Conservation (phyloP, 2,888 invertebrate genomes). For the Drosophila setosimentum region DNA sequence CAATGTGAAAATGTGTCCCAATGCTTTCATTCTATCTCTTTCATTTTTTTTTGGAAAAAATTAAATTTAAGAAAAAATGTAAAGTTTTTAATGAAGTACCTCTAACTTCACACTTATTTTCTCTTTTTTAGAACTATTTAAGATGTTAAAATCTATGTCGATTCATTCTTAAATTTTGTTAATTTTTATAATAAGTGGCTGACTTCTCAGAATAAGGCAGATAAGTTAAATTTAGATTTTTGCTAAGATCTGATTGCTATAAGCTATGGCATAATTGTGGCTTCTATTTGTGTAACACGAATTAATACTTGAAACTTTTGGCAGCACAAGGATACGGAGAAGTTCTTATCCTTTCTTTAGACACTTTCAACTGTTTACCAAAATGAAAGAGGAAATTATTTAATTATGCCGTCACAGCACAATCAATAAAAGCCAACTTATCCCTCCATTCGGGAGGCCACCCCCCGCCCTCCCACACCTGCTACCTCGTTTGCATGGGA, state of each 20-base stretch:
- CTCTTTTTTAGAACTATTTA: rapidly evolving
- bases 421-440: conserved; percentile 60
- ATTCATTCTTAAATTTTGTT: background rate
- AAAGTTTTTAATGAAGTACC: background rate
- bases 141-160: background rate
- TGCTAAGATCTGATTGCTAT: background rate
- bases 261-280: background rate
- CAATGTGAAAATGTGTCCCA: conserved; percentile 4
- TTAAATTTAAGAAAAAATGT: conserved; percentile 1
- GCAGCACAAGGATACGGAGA: background rate
- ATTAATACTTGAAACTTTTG: background rate
- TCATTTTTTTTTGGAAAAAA: background rate
- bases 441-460: background rate
- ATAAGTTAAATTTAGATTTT: background rate
- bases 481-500: background rate
- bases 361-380: conserved; percentile 16
- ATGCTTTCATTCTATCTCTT: conserved; percentile 8
- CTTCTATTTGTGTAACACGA: background rate
- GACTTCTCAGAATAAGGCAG: background rate
- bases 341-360: conserved; percentile 4
- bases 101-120: background rate
- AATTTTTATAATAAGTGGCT: rapidly evolving
- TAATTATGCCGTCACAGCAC: conserved; percentile 58
- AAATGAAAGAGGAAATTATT: conserved; percentile 39
- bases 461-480: no score